These are phyloP conservation scores for Kuschelorhynchus macadamiae DNA, from an alignment of 2,888 invertebrate genomes.

Conservation along the genomic window DNA sequence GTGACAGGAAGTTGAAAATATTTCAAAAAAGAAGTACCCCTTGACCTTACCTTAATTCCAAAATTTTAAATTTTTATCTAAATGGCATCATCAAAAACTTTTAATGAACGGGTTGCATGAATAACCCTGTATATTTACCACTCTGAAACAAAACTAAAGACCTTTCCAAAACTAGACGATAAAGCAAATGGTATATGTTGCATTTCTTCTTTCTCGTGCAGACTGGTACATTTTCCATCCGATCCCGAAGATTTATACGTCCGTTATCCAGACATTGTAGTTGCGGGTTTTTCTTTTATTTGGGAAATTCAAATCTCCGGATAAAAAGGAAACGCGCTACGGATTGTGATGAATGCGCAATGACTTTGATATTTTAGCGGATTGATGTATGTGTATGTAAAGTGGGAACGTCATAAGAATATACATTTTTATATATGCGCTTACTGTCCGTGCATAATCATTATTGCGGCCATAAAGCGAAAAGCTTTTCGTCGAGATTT, in stretches of 20 bases:
- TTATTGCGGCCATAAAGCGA: slow-evolving; percentile 27
- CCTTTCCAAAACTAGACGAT: no score
- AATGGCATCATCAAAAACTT: no score
- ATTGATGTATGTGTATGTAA: slow-evolving; percentile 46
- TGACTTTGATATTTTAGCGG: slow-evolving; percentile 48
- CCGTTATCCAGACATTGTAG: slow-evolving; percentile 34
- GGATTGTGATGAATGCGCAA: slow-evolving; percentile 46
- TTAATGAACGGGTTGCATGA: no score
- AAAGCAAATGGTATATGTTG: no score
- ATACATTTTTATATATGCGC: slow-evolving; percentile 35
- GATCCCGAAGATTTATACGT: slow-evolving; percentile 26
- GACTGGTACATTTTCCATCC: no score
- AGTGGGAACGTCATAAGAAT: slow-evolving; percentile 42
- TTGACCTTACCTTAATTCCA: no score
- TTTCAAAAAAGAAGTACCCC: no score
- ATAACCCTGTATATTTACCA: no score
- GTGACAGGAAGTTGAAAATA: no score
- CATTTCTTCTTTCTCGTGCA: no score
- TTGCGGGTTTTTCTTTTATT: slow-evolving; percentile 33
- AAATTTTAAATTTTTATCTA: no score
- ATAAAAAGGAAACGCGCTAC: slow-evolving; percentile 44
- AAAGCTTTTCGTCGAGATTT: slow-evolving; percentile 28
- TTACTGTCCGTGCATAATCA: slow-evolving; percentile 34
- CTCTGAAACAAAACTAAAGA: no score
- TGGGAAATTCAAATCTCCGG: slow-evolving; percentile 44